Base-by-base conservation (phyloP, 2,113 vertebrate genomes). In the Salvelinus namaycush region DNA sequence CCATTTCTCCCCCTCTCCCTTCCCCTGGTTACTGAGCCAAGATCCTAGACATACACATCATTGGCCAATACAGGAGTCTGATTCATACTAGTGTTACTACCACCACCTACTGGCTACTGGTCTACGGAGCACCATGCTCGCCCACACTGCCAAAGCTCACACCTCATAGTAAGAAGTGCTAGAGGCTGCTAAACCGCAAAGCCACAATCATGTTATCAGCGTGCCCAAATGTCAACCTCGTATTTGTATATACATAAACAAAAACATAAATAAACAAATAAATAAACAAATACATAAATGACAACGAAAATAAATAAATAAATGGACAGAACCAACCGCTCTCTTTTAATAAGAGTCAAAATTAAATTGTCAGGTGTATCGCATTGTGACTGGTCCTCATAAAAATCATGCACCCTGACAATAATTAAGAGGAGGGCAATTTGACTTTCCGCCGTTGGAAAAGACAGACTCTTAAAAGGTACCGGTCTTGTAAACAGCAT, bases 401-500 rank as follows among this genome's bases (percentile, higher is more conserved):
- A 77, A 82, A 83, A 82, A 68, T 72, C 76, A 77, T 74, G 68
- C 79, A 79, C 81, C 81, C 72, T 79, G 80, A 81, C 78, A 77
- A 78, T 79, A 85, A 85, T 81, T 85, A 87, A 85, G 81, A 75
- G 73, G 80, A 78, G 79, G 85, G 71, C 75, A 73, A 68, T 83
- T 51, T 77, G 78, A 78, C 78, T 82, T 84, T 75, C 68, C 75
- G 51, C 26, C 49, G 57, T 84, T 79, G 66, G 34, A 70, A 54
- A 83, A 44, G 64, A 85, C 67, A 72, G 72, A 73, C 60, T 75
- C 77, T 85, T 83, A 76, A 83, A 80, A 76, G 75, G 54, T 62
- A 48, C 26, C 66, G 22, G 64, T 81, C 91, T 87, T 88, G 87
- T 93, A 92, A 91, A 92, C 76, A 79, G 86, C 84, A 83, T 82